Evolutionary conservation across 2,888 invertebrate genomes (phyloP).

Genomic region (Zhuqinia jingwanae): DNA sequence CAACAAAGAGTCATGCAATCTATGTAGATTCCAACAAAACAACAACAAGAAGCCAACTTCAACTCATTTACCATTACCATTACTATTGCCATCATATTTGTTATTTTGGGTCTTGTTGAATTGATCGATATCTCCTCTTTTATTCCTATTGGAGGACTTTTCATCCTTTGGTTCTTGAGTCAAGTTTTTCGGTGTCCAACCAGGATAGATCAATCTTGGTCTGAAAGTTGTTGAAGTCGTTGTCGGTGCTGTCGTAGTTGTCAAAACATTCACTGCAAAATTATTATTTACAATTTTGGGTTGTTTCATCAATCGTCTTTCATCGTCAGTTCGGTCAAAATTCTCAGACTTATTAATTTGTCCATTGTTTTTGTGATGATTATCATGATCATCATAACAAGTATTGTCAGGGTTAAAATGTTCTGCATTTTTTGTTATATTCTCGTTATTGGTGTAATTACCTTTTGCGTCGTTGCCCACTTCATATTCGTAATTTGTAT

Average conservation of each 20-base stretch:
- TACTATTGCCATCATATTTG: not conserved
- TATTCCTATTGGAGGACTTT: not conserved
- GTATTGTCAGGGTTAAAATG: not conserved
- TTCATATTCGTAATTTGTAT: slow-evolving; percentile 49
- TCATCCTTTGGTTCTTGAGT: slow-evolving; percentile 22
- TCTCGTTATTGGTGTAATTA: slow-evolving; percentile 11
- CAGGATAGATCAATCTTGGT: slow-evolving; percentile 53
- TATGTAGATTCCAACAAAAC: not conserved
- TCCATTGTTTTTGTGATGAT: not conserved
- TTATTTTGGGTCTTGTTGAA: not conserved
- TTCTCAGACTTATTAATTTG: not conserved
- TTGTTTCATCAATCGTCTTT: slow-evolving; percentile 12
- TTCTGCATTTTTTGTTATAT: not conserved
- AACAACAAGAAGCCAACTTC: not conserved
- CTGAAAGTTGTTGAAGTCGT: slow-evolving; percentile 19
- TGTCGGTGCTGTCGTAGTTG: slow-evolving; percentile 44
- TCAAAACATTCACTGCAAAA: slow-evolving; percentile 47
- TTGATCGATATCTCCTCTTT: not conserved
- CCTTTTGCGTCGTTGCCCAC: slow-evolving; percentile 49
- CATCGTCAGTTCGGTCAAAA: not conserved
- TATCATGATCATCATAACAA: not conserved
- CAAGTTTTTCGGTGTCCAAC: slow-evolving; percentile 44
- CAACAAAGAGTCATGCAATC: not conserved
- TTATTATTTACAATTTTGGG: slow-evolving; percentile 9
- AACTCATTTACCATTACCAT: not conserved